These are phyloP conservation scores for Zhengitettix transpicula DNA, from an alignment of 2,888 invertebrate genomes.

Conservation along the genomic window DNA sequence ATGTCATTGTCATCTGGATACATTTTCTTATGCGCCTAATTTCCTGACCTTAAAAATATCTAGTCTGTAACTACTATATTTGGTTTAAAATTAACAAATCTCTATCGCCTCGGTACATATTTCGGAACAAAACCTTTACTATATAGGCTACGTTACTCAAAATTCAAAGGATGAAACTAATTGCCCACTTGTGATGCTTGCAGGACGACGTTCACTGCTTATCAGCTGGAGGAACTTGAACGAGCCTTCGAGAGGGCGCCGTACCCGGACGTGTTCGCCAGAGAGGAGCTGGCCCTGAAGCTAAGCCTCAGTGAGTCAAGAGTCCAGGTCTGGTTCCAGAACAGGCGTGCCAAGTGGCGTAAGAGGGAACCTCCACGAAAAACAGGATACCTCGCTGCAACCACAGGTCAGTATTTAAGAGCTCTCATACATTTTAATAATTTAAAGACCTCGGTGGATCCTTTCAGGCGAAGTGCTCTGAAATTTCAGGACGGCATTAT, in stretches of 20 bases:
- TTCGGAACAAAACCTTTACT: too few species aligned
- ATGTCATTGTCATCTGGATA: too few species aligned
- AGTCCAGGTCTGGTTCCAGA: constrained; percentile 69
- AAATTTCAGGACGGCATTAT: too few species aligned
- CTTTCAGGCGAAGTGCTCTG: too few species aligned
- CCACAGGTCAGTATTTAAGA: not conserved
- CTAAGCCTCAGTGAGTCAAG: constrained; percentile 67
- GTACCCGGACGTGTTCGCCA: constrained; percentile 89
- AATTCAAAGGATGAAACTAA: too few species aligned
- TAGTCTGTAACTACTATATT: too few species aligned
- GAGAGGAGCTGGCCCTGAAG: constrained; percentile 84
- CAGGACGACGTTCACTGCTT: constrained; percentile 92
- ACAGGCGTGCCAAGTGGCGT: constrained; percentile 84
- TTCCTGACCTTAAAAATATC: too few species aligned
- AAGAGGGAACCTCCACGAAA: constrained; percentile 87
- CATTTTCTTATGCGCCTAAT: too few species aligned
- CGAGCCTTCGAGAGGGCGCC: constrained; percentile 89
- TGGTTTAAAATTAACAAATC: too few species aligned
- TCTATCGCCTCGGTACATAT: too few species aligned
- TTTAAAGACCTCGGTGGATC: too few species aligned
- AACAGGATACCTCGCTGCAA: constrained; percentile 40
- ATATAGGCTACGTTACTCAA: too few species aligned
- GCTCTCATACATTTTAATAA: not conserved
- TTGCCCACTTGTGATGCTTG: constrained; percentile 6
- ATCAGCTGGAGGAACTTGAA: constrained; percentile 84